A percentile compares a stretch with the other conserved stretches of the same genome.
phyloP scores from a whole-genome alignment of 2,888 invertebrate genomes.

The Crepidodera aurea region DNA sequence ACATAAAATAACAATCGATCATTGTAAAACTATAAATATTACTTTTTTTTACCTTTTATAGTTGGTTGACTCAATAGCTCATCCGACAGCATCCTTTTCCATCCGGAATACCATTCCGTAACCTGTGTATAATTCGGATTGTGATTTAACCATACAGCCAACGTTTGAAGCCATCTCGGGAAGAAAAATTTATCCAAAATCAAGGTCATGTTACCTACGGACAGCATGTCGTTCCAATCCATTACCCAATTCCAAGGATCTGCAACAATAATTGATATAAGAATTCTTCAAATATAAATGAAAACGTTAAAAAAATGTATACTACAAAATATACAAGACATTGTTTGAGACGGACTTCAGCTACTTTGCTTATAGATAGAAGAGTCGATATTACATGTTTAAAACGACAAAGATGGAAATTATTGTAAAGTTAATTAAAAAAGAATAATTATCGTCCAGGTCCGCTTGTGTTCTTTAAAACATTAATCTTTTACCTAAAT shows the following conservation, averaged over 20 bases:
- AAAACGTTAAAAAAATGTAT: no score
- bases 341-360: no score
- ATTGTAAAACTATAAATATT: slow-evolving; percentile 1
- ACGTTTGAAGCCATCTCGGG: slow-evolving; percentile 88
- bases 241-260: slow-evolving; percentile 96
- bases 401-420: no score
- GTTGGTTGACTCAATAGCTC: slow-evolving; percentile 64
- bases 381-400: no score
- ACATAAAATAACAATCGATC: slow-evolving; percentile 15
- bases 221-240: slow-evolving; percentile 90
- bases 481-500: slow-evolving; percentile 64
- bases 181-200: slow-evolving; percentile 90
- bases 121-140: slow-evolving; percentile 91
- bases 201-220: slow-evolving; percentile 77
- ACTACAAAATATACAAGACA: no score
- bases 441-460: no score
- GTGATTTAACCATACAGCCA: slow-evolving; percentile 90
- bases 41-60: slow-evolving; percentile 59
- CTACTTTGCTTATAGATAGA: no score
- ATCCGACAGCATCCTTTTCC: slow-evolving; percentile 68
- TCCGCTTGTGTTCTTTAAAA: no score
- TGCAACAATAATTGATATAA: slow-evolving; percentile 56
- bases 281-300: no score
- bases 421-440: no score
- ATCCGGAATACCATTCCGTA: slow-evolving; percentile 82